These are phyloP conservation scores for Triplophysa dalaica DNA, from an alignment of 2,113 vertebrate genomes.

Conservation along the genomic window DNA sequence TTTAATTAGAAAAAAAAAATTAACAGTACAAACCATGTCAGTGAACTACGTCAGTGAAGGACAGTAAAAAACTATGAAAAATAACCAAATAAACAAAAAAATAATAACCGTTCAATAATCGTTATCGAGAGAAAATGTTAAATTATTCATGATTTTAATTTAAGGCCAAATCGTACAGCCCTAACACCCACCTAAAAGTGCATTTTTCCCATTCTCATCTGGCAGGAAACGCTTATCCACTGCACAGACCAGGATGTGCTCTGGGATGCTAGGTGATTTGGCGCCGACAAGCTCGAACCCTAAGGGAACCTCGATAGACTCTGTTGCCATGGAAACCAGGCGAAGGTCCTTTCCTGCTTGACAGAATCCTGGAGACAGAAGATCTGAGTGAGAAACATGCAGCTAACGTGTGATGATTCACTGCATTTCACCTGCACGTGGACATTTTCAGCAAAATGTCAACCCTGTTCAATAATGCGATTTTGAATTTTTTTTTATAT, in stretches of 20 bases:
- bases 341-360: constrained; percentile 98
- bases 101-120: too few species aligned
- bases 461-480: not conserved
- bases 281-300: constrained; percentile 96
- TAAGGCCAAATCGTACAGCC: too few species aligned
- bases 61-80: too few species aligned
- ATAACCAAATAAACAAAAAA: too few species aligned
- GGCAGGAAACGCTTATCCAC: constrained; percentile 97
- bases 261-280: constrained; percentile 92
- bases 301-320: constrained; percentile 86
- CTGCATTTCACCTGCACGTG: not conserved
- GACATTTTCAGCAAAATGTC: not conserved
- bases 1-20: too few species aligned
- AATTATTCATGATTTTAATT: too few species aligned
- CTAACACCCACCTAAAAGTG: constrained; percentile 93
- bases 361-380: constrained; percentile 85
- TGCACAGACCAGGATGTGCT: constrained; percentile 95
- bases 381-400: constrained; percentile 14
- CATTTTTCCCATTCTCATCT: constrained; percentile 98
- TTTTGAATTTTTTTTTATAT: not conserved
- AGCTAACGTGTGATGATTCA: not conserved
- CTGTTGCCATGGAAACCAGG: constrained; percentile 88
- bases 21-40: too few species aligned
- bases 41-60: too few species aligned
- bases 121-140: too few species aligned